Base-by-base conservation (phyloP, 2,888 invertebrate genomes). In the Amblyjoppa proteus region DNA sequence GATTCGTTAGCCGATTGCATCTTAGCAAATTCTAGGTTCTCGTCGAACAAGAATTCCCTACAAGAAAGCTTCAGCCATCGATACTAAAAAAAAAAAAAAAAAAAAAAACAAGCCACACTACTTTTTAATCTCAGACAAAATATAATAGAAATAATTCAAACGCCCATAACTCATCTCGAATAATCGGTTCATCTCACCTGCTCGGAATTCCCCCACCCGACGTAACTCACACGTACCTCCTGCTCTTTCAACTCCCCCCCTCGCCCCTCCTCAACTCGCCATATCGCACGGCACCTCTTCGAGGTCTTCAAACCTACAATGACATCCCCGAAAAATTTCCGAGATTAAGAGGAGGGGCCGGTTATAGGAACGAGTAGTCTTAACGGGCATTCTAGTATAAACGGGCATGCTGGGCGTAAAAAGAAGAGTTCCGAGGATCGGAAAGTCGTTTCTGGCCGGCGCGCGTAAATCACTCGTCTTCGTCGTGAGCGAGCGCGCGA, bases 111-210 rank as follows among this genome's bases (percentile, higher is more conserved):
- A 31, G 28, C 28, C 28, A 4, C 34, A 0, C 34, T 6, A 34
- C 34, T 34, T 25, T 56, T 56, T 71, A 20, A 53, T 13, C 56
- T 56, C 28, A 9, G 28, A 28, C 28, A 9, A 13, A 31, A 28
- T 31, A 61, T 5, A 13, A 51, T 13, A 51, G 4, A 51, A 51
- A 61, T 61, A 61, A 28, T 61, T 61, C 61, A 31, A 11, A 61
- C 0, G 61, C 4, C 0, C 31, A 78, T 85, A 79, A 85, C 56
- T 82, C 82, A 82, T 61, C 66, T 58, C 53, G 82, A 68, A 82
- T 82, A 82, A 85, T 85, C 85, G 82, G 79, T 81, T 82, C 79
- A 85, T 78, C 85, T 78, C 81, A 75, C 74, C 81, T 81, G 81
- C 78, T 75, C 34, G 4, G 25, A 76, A 53, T 64, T 73, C 61